Conservation (phyloP, 2,888 invertebrate genomes). For the Melanargia galathea region DNA sequence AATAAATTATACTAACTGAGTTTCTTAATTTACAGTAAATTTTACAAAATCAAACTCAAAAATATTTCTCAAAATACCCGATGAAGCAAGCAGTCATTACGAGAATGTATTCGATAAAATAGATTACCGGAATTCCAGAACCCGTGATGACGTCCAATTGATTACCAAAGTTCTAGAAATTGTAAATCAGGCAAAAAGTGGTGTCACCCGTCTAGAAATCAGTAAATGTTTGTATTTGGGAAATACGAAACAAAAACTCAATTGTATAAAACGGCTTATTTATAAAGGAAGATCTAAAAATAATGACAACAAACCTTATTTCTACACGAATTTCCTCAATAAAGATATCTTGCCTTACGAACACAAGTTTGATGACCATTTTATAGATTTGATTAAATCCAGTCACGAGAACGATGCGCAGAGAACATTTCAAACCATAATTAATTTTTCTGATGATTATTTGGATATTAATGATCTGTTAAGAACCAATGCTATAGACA, state of each 20-base stretch:
- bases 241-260: slow-evolving; percentile 8
- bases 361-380: not conserved
- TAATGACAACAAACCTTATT: not conserved
- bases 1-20: not conserved
- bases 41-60: not conserved
- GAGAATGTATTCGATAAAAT: not conserved
- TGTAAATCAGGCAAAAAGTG: slow-evolving; percentile 6
- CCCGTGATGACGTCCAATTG: slow-evolving; percentile 1
- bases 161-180: slow-evolving; percentile 16
- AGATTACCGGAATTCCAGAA: not conserved
- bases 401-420: not conserved
- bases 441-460: slow-evolving; percentile 11
- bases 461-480: slow-evolving; percentile 12
- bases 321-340: not conserved
- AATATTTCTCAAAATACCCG: not conserved
- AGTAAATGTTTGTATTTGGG: slow-evolving; percentile 23
- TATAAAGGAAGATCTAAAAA: not conserved
- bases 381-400: slow-evolving; percentile 20
- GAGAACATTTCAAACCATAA: not conserved
- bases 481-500: no score
- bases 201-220: not conserved
- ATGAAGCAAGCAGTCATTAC: not conserved
- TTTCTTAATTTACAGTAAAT: slow-evolving; percentile 1
- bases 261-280: slow-evolving; percentile 23
- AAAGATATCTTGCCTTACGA: not conserved